These are phyloP conservation scores for Apistogramma diplotaenia DNA, from an alignment of 2,113 vertebrate genomes.

Conservation along the genomic window DNA sequence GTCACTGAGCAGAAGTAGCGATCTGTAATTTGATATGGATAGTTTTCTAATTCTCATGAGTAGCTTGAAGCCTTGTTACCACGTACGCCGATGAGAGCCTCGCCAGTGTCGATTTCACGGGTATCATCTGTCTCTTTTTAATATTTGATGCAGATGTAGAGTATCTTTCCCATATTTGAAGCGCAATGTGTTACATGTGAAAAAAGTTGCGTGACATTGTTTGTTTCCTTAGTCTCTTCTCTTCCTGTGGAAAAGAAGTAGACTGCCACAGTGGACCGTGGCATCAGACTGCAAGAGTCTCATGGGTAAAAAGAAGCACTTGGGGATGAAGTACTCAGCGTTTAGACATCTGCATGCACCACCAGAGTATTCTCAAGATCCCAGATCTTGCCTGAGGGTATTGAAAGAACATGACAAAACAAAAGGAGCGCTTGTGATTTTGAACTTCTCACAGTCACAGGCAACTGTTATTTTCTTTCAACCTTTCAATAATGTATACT, in stretches of 20 bases:
- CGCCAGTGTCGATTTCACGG: conserved; percentile 54
- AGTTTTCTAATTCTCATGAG: conserved; percentile 26
- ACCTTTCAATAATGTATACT: not conserved
- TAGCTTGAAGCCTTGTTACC: conserved; percentile 28
- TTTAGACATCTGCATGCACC: not conserved
- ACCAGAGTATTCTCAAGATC: not conserved
- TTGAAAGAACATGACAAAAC: not conserved
- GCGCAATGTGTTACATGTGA: conserved; percentile 16
- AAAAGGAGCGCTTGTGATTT: not conserved
- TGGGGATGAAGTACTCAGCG: not conserved
- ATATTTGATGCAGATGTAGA: conserved; percentile 64
- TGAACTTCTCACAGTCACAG: not conserved
- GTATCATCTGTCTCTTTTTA: conserved; percentile 45
- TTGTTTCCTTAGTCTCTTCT: conserved; percentile 54
- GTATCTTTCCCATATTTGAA: conserved; percentile 63
- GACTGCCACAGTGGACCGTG: conserved; percentile 19
- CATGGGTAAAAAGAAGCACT: conserved; percentile 3
- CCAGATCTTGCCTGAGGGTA: not conserved
- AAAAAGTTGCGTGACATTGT: conserved; percentile 4
- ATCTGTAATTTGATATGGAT: conserved; percentile 35
- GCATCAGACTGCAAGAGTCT: conserved; percentile 6
- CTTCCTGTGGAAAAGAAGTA: conserved; percentile 45
- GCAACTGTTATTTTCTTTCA: not conserved
- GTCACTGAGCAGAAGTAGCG: conserved; percentile 35
- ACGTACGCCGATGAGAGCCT: conserved; percentile 25